A percentile compares a stretch with the other conserved stretches of the same genome.
Conservation (phyloP, 92 coral and sea anemone genomes). For the Meandrina meandrites region DNA sequence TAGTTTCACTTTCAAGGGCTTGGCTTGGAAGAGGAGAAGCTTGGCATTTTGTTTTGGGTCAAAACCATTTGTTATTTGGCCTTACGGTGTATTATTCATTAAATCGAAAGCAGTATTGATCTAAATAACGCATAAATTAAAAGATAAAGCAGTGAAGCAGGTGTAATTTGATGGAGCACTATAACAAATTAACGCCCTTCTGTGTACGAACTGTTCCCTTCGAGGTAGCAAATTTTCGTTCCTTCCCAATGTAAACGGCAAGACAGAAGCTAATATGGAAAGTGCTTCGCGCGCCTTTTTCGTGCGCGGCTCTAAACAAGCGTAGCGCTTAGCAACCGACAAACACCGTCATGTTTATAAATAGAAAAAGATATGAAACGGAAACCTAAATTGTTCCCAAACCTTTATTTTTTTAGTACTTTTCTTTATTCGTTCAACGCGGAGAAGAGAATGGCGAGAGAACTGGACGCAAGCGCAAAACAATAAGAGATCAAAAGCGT, state of each 20-base stretch:
- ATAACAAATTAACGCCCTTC: too few species aligned
- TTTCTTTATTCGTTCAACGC: too few species aligned
- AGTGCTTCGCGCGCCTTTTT: not conserved
- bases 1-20: not conserved
- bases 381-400: too few species aligned
- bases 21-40: not conserved
- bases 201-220: not conserved
- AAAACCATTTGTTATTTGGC: too few species aligned
- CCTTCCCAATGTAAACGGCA: not conserved
- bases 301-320: not conserved
- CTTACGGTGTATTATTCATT: not conserved
- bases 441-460: too few species aligned
- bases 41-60: too few species aligned
- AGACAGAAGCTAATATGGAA: not conserved
- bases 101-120: not conserved
- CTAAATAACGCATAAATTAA: not conserved
- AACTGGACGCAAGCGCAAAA: too few species aligned
- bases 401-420: too few species aligned
- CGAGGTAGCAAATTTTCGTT: not conserved
- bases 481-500: too few species aligned
- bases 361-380: not conserved
- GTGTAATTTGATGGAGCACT: not conserved
- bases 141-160: not conserved
- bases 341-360: not conserved
- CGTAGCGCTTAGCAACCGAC: not conserved